Conservation (phyloP, 2,113 vertebrate genomes). For the Tursiops truncatus region DNA sequence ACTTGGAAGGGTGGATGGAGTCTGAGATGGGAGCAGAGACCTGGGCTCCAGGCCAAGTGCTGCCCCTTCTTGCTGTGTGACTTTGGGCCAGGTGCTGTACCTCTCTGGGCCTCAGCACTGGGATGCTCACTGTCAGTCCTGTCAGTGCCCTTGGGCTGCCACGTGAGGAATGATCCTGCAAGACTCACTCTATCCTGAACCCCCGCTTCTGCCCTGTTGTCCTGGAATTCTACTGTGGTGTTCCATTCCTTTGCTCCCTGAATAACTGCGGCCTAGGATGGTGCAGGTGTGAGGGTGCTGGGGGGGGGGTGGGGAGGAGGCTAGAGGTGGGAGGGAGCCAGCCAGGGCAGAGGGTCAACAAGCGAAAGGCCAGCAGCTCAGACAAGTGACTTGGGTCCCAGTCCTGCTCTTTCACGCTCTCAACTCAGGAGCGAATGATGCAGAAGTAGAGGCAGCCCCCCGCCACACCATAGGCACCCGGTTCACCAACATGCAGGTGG, state of each 20-base stretch:
- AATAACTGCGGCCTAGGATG: background rate
- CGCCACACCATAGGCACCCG: rapidly evolving
- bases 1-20: background rate
- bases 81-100: background rate
- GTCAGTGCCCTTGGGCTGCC: background rate
- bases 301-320: background rate
- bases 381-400: background rate
- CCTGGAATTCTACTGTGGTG: background rate
- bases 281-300: background rate
- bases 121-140: background rate
- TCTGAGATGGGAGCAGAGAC: background rate
- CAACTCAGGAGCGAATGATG: background rate
- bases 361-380: background rate
- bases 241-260: background rate
- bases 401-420: background rate
- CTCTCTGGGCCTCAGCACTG: background rate
- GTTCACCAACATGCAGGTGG: background rate
- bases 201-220: background rate
- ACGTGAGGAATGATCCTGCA: background rate
- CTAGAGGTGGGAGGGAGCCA: background rate
- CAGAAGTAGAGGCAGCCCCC: too few relatives aligned
- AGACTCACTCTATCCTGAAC: background rate
- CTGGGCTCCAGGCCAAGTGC: background rate
- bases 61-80: background rate
- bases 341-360: background rate